Percentiles rank a stretch among this genome's conserved stretches.
Evolutionary conservation across 2,888 invertebrate genomes (phyloP).

Genomic region (Agrochola macilenta): DNA sequence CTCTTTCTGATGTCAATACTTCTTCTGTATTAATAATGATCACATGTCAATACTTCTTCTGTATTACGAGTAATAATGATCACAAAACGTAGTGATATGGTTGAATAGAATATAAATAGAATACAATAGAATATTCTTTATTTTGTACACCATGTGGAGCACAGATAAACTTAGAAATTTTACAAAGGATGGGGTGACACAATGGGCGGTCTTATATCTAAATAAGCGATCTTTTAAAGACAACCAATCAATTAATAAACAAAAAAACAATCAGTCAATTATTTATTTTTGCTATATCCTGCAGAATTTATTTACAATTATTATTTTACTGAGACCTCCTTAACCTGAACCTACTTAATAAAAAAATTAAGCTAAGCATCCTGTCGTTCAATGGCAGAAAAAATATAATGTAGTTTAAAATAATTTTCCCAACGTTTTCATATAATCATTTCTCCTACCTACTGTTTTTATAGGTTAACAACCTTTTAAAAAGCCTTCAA

Average conservation of each 20-base stretch:
- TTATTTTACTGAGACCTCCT: neutral
- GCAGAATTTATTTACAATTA: neutral
- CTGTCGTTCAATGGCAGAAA: neutral
- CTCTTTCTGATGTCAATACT: neutral
- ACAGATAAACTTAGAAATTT: no score
- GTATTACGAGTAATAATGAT: neutral
- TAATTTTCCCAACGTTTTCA: neutral
- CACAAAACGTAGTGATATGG: neutral
- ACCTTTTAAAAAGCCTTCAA: constrained; percentile 33
- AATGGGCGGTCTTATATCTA: no score
- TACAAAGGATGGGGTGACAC: no score
- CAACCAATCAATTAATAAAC: no score
- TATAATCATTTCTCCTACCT: neutral
- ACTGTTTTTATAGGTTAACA: neutral
- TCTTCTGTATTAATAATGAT: neutral
- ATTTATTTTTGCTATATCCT: neutral
- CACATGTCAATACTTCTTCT: neutral
- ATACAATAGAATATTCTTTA: neutral
- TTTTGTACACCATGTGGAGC: no score
- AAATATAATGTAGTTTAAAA: neutral
- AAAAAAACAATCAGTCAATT: neutral
- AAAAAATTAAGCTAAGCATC: no score
- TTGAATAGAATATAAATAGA: neutral
- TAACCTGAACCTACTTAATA: no score
- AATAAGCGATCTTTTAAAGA: no score